Percentiles rank a stretch among this genome's conserved stretches.
Evolutionary conservation across 1,140 invertebrate species (phyloP).

Genomic region (Lepidurus packardi): DNA sequence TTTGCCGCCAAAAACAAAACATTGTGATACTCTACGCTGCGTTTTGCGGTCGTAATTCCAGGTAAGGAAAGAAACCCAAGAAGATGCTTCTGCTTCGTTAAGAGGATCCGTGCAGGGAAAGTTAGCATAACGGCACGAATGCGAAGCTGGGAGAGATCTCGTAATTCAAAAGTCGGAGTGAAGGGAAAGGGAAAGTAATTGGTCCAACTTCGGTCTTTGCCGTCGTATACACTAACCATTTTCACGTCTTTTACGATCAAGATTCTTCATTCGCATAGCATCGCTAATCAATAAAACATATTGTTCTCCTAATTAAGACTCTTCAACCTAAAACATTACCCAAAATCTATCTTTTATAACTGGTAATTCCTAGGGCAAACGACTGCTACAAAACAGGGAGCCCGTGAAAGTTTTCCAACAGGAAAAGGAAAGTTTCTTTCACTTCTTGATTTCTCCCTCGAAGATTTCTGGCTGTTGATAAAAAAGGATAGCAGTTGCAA

Average conservation of each 20-base stretch:
- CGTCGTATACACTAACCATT: neutral
- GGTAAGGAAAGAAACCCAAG: neutral
- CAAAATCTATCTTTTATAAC: neutral
- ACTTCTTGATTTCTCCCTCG: neutral
- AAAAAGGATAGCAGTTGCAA: neutral
- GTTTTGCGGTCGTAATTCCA: neutral
- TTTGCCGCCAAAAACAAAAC: too few relatives aligned
- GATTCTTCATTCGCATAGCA: neutral
- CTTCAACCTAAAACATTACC: neutral
- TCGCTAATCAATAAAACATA: neutral
- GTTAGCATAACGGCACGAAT: neutral
- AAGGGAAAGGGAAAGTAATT: neutral
- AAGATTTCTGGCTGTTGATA: neutral
- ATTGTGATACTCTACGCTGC: too few relatives aligned
- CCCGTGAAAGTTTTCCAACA: neutral
- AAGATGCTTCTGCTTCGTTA: neutral
- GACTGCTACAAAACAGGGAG: neutral
- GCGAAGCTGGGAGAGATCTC: neutral
- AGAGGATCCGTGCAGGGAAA: neutral
- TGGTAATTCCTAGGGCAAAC: neutral
- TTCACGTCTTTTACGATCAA: neutral
- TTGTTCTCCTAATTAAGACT: neutral
- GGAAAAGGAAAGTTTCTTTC: conserved; percentile 15
- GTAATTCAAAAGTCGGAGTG: neutral
- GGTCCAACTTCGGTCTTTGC: neutral